Evolutionary conservation across 2,888 invertebrate species (phyloP), one percentile per base, ranked within the genome.

Genomic region (Digitonthophagus gazella): DNA sequence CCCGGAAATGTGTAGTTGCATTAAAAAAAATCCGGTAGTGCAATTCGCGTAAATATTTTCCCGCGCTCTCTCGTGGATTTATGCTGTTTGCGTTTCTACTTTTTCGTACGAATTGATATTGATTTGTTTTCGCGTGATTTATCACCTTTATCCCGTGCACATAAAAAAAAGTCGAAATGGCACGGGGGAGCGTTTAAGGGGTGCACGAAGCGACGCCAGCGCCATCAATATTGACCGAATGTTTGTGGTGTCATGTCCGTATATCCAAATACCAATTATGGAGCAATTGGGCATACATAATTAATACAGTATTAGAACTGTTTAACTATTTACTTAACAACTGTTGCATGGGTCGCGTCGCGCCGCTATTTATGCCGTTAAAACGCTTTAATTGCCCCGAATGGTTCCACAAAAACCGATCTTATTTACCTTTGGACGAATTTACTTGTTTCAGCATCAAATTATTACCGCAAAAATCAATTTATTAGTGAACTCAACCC

Each of bases 241-340:
- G 78, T 44, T 75, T 77, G 77, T 74, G 77, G 80, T 80, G 80
- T 80, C 80, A 80, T 81, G 80, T 81, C 79, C 79, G 77, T 79
- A 80, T 80, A 80, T 80, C 80, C 80, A 80, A 82, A 80, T 80
- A 80, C 80, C 82, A 82, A 82, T 83, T 83, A 82, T 82, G 80
- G 81, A 79, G 79, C 81, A 82, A 82, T 82, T 82, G 82, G 80
- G 79, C 81, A 80, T 82, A 79, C 81, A 82, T 83, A 83, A 82
- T 82, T 83, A 82, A 83, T 82, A 80, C 78, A 77, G 80, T 81
- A 81, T 82, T 81, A 82, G 79, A 80, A 74, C 76, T 78, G 78
- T 79, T 82, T 81, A 81, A 83, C 82, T 82, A 83, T 82, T 81
- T 81, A 81, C 78, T 79, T 76, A 78, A 79, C 83, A 83, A 81